phyloP scores from a whole-genome alignment of 2,797 vertebrate genomes.

The Arrhamphus sclerolepis region DNA sequence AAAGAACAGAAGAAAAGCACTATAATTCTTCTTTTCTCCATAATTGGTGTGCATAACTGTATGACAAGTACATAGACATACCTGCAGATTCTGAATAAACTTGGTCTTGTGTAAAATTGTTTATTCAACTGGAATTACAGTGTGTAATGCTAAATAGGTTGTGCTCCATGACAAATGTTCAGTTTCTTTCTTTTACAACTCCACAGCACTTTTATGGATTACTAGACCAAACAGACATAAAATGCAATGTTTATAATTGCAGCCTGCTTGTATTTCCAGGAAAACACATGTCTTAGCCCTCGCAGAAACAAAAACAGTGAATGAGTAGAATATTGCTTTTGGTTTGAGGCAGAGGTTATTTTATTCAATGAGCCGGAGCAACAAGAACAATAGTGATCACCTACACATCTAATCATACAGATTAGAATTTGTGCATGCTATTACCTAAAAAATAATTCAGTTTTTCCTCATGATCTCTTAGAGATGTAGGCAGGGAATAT shows the following conservation, averaged over 20 bases:
- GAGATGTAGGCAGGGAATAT: slow-evolving; percentile 46
- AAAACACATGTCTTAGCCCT: slow-evolving; percentile 7
- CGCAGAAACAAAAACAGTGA: slow-evolving; percentile 9
- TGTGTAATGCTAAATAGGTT: too few relatives aligned
- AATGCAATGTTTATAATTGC: background rate
- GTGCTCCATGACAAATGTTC: too few relatives aligned
- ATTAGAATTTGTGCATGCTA: slow-evolving; percentile 32
- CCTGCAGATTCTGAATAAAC: slow-evolving; percentile 2
- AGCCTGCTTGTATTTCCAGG: background rate
- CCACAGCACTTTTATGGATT: background rate
- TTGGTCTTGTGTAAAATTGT: too few relatives aligned
- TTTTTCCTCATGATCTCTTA: slow-evolving; percentile 45
- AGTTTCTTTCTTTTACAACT: background rate
- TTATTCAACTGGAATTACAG: too few relatives aligned
- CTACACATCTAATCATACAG: slow-evolving; percentile 28
- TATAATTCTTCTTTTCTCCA: slow-evolving; percentile 19
- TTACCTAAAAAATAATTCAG: slow-evolving; percentile 42
- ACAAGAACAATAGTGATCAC: slow-evolving; percentile 3
- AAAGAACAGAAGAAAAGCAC: slow-evolving; percentile 42
- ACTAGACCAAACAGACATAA: background rate
- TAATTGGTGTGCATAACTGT: slow-evolving; percentile 48
- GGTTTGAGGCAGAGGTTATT: slow-evolving; percentile 10
- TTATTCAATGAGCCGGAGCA: slow-evolving; percentile 15
- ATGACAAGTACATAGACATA: slow-evolving; percentile 48
- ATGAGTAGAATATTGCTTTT: slow-evolving; percentile 10